Base-by-base conservation (phyloP, 2,797 vertebrate genomes). In the Cuniculus paca region DNA sequence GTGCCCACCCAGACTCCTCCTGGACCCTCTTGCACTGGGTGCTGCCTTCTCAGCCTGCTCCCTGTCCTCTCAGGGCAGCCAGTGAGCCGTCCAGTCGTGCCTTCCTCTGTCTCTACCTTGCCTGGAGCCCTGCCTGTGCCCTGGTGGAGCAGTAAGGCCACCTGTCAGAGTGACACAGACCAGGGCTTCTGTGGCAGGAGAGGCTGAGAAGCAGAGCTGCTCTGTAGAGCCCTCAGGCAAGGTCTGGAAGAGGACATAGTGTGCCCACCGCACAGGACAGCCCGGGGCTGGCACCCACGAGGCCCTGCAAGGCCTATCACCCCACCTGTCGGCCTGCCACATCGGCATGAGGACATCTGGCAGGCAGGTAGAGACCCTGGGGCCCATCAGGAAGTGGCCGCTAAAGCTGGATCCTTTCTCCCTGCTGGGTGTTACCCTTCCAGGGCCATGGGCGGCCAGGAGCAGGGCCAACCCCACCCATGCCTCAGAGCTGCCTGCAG, bases 131-230 rank as follows among this genome's bases (percentile, higher is more conserved):
- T 63, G 45, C 31, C 58, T 24, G 54, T 42, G 14, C 50, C 61
- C 90, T 19, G 17, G 28, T 5, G 28, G 14, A 13, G 26, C 6
- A 1, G 75, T 2, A 2, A 28, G 26, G 68, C 63, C 88, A 31
- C 84, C 89, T 80, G 87, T 90, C 95, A 96, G 58, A 68, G n/a
- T 94, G 96, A 96, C 87, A 91, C 31, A 89, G 56, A 83, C 42
- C 97, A 96, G 96, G 78, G 72, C 52, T n/a, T 1, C 22, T 1
- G 0, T 13, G 34, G 26, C 1, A 13, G 78, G n/a, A 4, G 24
- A 42, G 9, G 78, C 2, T 0, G 13, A 20, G 79, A 39, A 36
- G 60, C 68, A 14, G 20, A 58, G 79, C 0, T 14, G 48, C 31
- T 54, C 48, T 3, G 1, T 1, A 1, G 28, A 4, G 68, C 75